A percentile compares a stretch with the other conserved stretches of the same genome.
Evolutionary conservation across 2,113 vertebrate genomes (phyloP).

Genomic region (Oxyura jamaicensis): DNA sequence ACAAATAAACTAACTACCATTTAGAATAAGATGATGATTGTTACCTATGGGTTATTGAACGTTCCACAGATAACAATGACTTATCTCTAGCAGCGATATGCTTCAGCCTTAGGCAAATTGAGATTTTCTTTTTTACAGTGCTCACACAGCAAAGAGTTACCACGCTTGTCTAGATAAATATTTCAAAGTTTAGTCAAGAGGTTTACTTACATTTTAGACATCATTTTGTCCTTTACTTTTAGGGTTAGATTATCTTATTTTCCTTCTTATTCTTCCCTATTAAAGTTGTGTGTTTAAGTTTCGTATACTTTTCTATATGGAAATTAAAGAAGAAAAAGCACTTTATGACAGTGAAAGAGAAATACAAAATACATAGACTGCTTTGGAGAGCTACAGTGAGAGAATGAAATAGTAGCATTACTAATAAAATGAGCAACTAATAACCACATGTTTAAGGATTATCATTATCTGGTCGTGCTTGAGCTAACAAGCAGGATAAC

Average conservation of each 20-base stretch:
- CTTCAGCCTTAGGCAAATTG: neutral
- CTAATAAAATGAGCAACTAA: neutral
- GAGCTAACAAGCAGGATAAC: neutral
- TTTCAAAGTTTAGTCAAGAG: neutral
- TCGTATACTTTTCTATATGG: neutral
- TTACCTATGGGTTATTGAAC: neutral
- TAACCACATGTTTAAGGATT: neutral
- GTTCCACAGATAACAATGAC: neutral
- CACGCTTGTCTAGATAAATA: neutral
- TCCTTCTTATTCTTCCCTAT: neutral
- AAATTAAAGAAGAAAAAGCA: neutral
- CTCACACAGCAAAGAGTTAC: neutral
- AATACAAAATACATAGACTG: neutral
- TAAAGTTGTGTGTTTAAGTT: neutral
- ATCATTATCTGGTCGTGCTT: neutral
- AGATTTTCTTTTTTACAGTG: neutral
- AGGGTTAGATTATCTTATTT: neutral
- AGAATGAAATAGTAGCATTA: neutral
- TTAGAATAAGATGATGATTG: neutral
- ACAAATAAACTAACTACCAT: neutral
- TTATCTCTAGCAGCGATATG: neutral
- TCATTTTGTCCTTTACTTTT: neutral
- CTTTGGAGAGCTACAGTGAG: neutral
- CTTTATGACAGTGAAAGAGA: neutral
- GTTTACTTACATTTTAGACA: neutral